phyloP scores from a whole-genome alignment of 2,797 vertebrate species.

The Anas bernieri region DNA sequence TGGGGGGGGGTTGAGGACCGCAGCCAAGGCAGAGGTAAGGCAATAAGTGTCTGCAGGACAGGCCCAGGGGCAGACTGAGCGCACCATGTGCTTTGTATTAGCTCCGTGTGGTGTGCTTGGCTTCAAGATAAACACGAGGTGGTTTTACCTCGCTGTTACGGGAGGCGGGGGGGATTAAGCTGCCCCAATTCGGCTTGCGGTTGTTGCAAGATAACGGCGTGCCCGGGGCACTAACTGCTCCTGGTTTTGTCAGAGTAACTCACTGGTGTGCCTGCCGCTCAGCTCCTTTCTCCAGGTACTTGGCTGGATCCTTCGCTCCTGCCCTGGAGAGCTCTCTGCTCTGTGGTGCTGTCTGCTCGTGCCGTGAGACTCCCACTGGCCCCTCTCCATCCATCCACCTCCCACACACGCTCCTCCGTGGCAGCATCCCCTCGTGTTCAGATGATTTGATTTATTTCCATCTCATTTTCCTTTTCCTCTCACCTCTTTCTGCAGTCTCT shows the following conservation, averaged over 20 bases:
- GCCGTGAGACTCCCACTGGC: background rate
- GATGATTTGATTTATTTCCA: background rate
- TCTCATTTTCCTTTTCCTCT: background rate
- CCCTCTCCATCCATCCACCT: background rate
- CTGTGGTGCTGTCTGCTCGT: background rate
- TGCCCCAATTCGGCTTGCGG: background rate
- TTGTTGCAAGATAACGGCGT: background rate
- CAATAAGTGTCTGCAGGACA: background rate
- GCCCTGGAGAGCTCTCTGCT: background rate
- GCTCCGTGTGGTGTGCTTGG: background rate
- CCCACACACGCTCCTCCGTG: background rate
- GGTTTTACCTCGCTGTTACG: background rate
- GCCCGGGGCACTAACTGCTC: background rate
- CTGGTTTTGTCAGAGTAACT: background rate
- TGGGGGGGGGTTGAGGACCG: background rate
- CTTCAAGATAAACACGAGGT: background rate
- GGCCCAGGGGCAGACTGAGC: background rate
- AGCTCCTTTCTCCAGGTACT: background rate
- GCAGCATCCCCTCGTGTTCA: background rate
- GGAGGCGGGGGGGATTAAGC: background rate
- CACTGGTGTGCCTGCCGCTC: background rate
- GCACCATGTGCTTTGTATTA: fast-evolving
- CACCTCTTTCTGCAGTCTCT: background rate
- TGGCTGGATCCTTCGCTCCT: background rate
- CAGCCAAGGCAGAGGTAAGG: background rate